phyloP scores from a whole-genome alignment of 2,797 vertebrate genomes.

The Percopsis omiscomaycus region DNA sequence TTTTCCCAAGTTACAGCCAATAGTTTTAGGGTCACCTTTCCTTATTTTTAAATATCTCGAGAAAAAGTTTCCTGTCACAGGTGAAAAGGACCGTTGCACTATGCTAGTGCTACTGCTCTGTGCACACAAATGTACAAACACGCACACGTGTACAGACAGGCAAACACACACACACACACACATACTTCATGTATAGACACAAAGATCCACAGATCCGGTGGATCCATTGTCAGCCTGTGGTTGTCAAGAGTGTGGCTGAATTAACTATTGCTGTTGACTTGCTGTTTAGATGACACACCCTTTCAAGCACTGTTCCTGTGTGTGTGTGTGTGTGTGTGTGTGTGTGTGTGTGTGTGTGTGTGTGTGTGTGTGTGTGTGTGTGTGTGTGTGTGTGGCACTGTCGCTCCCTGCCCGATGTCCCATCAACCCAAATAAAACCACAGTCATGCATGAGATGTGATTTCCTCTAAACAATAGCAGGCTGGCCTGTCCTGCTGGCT shows the following conservation, averaged over 20 bases:
- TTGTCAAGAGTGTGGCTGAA: constrained; percentile 60
- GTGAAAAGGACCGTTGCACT: too few relatives aligned
- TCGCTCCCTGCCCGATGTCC: constrained; percentile 47
- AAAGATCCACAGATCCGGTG: constrained; percentile 20
- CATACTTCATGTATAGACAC: neutral
- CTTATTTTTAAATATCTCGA: too few relatives aligned
- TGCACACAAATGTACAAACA: constrained; percentile 7
- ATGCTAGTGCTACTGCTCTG: constrained; percentile 1
- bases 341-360: constrained; percentile 12
- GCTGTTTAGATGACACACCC: constrained; percentile 64
- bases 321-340: constrained; percentile 3
- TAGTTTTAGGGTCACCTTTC: too few relatives aligned
- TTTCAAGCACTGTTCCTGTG: constrained; percentile 49
- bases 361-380: constrained; percentile 3
- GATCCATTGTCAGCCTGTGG: constrained; percentile 54
- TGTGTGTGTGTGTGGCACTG: constrained; percentile 11
- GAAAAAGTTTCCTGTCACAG: too few relatives aligned
- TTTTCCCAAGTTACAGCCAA: too few relatives aligned
- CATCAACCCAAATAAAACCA: constrained; percentile 67
- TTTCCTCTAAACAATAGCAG: constrained; percentile 71
- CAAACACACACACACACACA: neutral
- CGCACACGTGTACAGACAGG: constrained; percentile 8
- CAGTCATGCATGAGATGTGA: constrained; percentile 72
- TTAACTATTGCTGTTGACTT: constrained; percentile 64
- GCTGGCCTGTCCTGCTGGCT: constrained; percentile 59